Evolutionary conservation across 92 coral and sea anemone species (phyloP).

Genomic region (Palythoa heliodiscus): DNA sequence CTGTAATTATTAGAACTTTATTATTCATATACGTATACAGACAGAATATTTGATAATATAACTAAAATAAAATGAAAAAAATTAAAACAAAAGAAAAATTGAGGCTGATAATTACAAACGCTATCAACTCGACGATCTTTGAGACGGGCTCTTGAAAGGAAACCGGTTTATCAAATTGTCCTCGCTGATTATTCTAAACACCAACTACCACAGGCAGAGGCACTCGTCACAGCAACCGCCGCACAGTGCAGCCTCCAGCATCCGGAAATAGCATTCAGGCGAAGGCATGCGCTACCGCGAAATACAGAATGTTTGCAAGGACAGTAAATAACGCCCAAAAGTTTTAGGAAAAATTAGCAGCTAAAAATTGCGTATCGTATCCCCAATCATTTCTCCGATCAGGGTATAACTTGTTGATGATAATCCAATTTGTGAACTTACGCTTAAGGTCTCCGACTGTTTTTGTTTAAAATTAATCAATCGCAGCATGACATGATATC

Average conservation of each 20-base stretch:
- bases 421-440: conserved; percentile 34
- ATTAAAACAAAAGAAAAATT: no score
- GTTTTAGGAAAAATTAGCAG: conserved; percentile 31
- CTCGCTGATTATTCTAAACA: neutral
- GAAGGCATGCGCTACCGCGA: neutral
- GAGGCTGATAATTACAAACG: no score
- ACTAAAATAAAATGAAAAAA: no score
- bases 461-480: conserved; percentile 44
- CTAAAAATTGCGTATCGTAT: conserved; percentile 1
- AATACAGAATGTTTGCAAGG: neutral
- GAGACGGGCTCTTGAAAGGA: neutral
- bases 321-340: neutral
- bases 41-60: no score
- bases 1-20: no score
- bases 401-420: neutral
- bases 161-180: neutral
- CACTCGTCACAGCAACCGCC: neutral
- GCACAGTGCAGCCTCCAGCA: neutral
- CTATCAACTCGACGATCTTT: no score
- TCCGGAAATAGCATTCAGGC: conserved; percentile 18
- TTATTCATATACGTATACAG: no score
- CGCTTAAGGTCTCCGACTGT: conserved; percentile 36
- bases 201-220: no score
- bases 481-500: conserved; percentile 22
- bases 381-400: conserved; percentile 12